Evolutionary conservation across 1,140 invertebrate genomes (phyloP).

Genomic region (Nebria ingens): DNA sequence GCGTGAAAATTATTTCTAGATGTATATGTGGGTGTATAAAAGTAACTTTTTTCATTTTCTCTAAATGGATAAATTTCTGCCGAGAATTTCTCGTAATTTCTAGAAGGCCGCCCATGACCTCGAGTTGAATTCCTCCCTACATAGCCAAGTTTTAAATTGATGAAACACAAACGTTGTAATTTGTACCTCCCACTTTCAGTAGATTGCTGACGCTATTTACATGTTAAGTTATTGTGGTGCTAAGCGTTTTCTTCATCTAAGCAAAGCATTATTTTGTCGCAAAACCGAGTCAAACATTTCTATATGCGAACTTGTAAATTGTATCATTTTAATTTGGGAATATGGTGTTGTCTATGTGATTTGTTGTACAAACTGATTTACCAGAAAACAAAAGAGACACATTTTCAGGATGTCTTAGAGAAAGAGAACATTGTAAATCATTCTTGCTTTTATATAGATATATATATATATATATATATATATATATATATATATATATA

Average conservation of each 20-base stretch:
- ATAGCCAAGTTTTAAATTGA: slow-evolving; percentile 10
- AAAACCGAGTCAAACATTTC: background rate
- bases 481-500: no score
- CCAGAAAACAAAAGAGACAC: background rate
- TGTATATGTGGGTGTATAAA: no score
- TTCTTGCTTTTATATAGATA: no score
- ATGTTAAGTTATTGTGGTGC: slow-evolving; percentile 7
- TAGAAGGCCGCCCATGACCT: no score
- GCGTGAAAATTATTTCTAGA: no score
- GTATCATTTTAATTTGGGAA: background rate
- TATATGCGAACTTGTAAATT: background rate
- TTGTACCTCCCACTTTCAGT: slow-evolving; percentile 1
- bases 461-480: no score
- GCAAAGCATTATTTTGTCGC: no score
- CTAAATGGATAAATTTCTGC: no score
- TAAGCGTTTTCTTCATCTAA: slow-evolving; percentile 5
- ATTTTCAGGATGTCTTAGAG: background rate
- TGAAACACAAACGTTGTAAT: slow-evolving; percentile 5
- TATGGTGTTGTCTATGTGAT: background rate
- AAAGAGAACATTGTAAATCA: no score
- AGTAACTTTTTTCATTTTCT: no score
- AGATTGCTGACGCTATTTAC: slow-evolving; percentile 8
- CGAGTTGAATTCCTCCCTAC: no score
- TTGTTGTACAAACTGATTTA: background rate
- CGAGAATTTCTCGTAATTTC: no score